phyloP scores from a whole-genome alignment of 2,888 invertebrate species.

The Junonia oenone region DNA sequence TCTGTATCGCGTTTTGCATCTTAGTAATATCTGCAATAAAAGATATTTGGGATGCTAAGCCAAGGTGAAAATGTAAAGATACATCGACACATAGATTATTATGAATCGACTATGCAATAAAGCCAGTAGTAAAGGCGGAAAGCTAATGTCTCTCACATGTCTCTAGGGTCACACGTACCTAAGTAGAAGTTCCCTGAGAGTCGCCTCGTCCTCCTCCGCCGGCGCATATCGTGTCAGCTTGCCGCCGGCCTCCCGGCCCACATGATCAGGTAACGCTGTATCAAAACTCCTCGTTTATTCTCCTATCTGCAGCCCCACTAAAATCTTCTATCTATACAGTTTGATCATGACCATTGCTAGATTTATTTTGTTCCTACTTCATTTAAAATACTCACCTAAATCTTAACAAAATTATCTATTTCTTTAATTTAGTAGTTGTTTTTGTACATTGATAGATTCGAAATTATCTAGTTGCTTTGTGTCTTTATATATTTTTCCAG shows the following conservation, averaged over 20 bases:
- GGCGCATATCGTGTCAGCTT: constrained; percentile 88
- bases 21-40: constrained; percentile 64
- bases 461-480: neutral
- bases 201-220: constrained; percentile 94
- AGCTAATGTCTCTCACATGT: constrained; percentile 51
- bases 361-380: neutral
- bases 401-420: neutral
- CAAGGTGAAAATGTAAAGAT: constrained; percentile 54
- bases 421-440: neutral
- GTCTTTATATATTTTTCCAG: neutral
- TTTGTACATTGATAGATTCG: neutral
- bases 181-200: constrained; percentile 96
- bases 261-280: constrained; percentile 78
- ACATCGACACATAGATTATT: constrained; percentile 52
- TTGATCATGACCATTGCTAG: neutral
- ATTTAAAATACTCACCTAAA: neutral
- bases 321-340: neutral
- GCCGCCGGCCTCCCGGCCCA: constrained; percentile 78
- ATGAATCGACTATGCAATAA: constrained; percentile 53
- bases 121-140: constrained; percentile 67
- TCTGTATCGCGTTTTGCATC: constrained; percentile 56
- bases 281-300: constrained; percentile 69
- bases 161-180: constrained; percentile 83
- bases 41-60: constrained; percentile 74
- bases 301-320: constrained; percentile 27